Evolutionary conservation across 2,888 invertebrate genomes (phyloP).

Genomic region (Gryllus longicercus): DNA sequence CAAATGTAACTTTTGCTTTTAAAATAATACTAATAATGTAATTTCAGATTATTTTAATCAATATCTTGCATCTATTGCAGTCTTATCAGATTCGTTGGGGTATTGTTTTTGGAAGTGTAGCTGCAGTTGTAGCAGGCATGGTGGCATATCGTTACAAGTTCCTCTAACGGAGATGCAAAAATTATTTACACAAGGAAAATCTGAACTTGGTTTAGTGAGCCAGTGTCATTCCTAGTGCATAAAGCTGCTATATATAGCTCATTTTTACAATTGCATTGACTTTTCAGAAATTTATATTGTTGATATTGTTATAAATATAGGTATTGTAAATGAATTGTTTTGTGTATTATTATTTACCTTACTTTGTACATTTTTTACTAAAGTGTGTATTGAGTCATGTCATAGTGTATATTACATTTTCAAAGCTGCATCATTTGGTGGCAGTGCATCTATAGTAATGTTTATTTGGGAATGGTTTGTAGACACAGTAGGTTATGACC

Average conservation of each 20-base stretch:
- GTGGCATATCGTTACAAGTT: constrained; percentile 70
- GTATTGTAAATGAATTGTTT: constrained; percentile 11
- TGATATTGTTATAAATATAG: neutral
- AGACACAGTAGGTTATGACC: neutral
- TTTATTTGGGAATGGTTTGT: neutral
- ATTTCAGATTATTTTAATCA: neutral
- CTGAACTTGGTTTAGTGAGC: neutral
- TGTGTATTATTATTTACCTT: constrained; percentile 5
- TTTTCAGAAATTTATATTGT: neutral
- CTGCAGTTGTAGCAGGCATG: constrained; percentile 65
- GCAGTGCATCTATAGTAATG: neutral
- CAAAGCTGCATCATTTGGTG: neutral
- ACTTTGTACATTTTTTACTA: constrained; percentile 18
- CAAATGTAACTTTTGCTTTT: neutral
- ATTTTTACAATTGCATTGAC: constrained; percentile 11
- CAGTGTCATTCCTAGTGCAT: constrained; percentile 7
- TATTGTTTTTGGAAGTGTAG: constrained; percentile 63
- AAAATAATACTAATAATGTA: neutral
- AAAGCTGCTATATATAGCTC: neutral
- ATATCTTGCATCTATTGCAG: constrained; percentile 22
- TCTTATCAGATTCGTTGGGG: constrained; percentile 54
- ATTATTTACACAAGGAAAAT: neutral
- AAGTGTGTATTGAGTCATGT: neutral
- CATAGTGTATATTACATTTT: neutral
- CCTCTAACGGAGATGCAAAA: constrained; percentile 27